Evolutionary conservation across 2,113 vertebrate species (phyloP).

Genomic region (Gopherus evgoodei): DNA sequence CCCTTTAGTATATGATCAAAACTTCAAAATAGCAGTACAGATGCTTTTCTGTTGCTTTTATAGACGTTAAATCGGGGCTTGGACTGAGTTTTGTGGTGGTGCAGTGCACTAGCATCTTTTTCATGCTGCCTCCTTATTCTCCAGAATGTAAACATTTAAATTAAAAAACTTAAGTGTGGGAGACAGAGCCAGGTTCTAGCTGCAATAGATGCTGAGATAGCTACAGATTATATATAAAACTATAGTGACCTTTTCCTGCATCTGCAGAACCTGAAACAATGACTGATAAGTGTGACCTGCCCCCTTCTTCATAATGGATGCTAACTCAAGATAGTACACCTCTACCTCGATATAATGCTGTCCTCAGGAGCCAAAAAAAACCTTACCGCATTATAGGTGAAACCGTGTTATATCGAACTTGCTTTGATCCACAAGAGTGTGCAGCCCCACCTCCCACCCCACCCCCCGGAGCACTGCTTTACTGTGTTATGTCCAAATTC

Average conservation of each 20-base stretch:
- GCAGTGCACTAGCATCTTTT: neutral
- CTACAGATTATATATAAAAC: neutral
- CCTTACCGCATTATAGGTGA: too few relatives aligned
- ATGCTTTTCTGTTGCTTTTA: neutral
- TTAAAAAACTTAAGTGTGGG: neutral
- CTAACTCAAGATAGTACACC: neutral
- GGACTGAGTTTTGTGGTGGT: neutral
- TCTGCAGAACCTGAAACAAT: neutral
- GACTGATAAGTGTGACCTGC: accelerated
- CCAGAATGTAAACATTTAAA: neutral
- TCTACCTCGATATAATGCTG: too few relatives aligned
- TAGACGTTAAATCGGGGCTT: neutral
- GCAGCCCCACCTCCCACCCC: too few relatives aligned
- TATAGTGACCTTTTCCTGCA: neutral
- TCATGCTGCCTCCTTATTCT: neutral
- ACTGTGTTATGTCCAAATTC: too few relatives aligned
- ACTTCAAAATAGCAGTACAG: neutral
- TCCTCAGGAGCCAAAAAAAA: too few relatives aligned
- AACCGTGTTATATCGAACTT: too few relatives aligned
- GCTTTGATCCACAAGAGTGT: too few relatives aligned
- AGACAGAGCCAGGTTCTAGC: neutral
- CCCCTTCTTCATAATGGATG: accelerated
- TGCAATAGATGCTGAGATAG: neutral
- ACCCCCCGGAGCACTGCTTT: too few relatives aligned
- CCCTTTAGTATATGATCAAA: neutral